Evolutionary conservation across 2,888 invertebrate genomes (phyloP), one percentile per base, ranked within the genome.

Genomic region (Orthonevra nobilis): DNA sequence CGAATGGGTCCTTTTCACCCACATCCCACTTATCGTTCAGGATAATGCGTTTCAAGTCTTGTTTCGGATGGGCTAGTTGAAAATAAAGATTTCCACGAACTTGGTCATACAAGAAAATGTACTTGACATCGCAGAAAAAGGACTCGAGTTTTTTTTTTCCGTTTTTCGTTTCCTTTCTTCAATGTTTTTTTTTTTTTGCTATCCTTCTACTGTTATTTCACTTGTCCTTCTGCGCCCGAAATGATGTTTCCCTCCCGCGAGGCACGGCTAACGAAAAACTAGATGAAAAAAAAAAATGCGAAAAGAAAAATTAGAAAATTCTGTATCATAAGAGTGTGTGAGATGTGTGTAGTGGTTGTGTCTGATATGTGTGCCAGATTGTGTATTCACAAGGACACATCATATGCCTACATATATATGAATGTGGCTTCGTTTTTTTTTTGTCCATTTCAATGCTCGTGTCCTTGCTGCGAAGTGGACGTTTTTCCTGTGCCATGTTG

Each of bases 371-470:
- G 50, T 32, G 50, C 52, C 58, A 64, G 58, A 44, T 77, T 70
- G 63, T 72, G 28, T 72, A 60, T 46, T 72, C 58, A 60, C 64
- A 72, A 72, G 72, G 64, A 64, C 77, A 64, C 61, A 69, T 74
- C 52, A 50, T 44, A 44, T 46, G 20, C 23, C 5, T 40, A 30
- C 32, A 19, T 30, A 12, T 44, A 7, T 26, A 10, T 26, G 12
- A 15, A 26, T 30, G 28, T 61, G 9, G 23, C 28, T 48, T 50
- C 20, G 40, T 12, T 15, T 36, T 64, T 23, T 40, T 36, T 34
- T 26, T n/a, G 46, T 28, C 23, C 46, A 61, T 61, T 26, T 46
- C 42, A n/a, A 17, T 30, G 5, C 15, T 46, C 34, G 60, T 26
- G 46, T 61, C 26, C 46, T 44, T 60, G 58, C 58, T 61, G 36